phyloP scores from a whole-genome alignment of 2,888 invertebrate genomes.

The Thecophora atra region DNA sequence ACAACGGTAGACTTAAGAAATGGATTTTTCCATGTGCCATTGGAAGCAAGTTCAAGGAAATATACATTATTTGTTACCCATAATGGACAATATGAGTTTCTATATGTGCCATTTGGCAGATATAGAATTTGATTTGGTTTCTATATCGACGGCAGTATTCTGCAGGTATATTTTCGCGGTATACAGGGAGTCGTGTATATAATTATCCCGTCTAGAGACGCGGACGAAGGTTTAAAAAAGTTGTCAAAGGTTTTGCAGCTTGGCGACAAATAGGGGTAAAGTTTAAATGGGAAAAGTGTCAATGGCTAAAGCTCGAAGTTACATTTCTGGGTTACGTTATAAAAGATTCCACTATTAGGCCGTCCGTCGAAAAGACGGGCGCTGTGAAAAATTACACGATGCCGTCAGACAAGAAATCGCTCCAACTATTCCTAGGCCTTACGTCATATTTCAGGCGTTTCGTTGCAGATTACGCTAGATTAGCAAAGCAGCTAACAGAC shows the following conservation, averaged over 20 bases:
- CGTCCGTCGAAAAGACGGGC: neutral
- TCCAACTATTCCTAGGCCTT: constrained; percentile 12
- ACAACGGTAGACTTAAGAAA: constrained; percentile 45
- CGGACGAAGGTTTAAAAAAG: constrained; percentile 39
- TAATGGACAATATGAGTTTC: constrained; percentile 43
- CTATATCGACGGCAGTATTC: constrained; percentile 42
- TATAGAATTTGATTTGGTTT: too few species aligned
- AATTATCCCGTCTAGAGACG: constrained; percentile 41
- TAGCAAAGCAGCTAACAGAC: constrained; percentile 48
- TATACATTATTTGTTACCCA: constrained; percentile 41
- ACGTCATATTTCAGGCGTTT: constrained; percentile 16
- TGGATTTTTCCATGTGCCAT: constrained; percentile 43
- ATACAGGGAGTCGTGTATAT: constrained; percentile 42
- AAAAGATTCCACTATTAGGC: constrained; percentile 1
- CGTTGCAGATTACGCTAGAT: constrained; percentile 19
- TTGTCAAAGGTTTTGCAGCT: constrained; percentile 32
- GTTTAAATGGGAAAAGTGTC: constrained; percentile 45
- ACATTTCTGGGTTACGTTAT: constrained; percentile 10
- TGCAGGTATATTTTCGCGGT: constrained; percentile 39
- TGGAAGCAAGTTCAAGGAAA: constrained; percentile 37
- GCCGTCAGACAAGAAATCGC: constrained; percentile 5
- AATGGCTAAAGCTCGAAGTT: constrained; percentile 24
- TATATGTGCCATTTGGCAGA: constrained; percentile 43
- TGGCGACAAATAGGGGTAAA: constrained; percentile 37
- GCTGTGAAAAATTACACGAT: neutral